Base-by-base conservation (phyloP, 2,888 invertebrate species). In the Brenthis daphne region DNA sequence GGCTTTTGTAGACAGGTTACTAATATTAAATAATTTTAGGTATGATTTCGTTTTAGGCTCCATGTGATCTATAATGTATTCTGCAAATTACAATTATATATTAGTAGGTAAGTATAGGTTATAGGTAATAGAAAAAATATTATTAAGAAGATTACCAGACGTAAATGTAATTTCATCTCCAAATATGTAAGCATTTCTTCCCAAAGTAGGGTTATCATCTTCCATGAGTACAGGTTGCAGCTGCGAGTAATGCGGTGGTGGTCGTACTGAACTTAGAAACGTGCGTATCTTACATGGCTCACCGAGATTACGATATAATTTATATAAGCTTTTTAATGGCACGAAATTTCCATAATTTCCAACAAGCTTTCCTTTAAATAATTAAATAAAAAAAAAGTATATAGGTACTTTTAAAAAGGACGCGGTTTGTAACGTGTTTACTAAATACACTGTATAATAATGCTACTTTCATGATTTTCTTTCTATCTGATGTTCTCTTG, bases 281-380 rank as follows among this genome's bases (percentile, higher is more conserved):
- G 79, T 77, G 14, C 88, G 85, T 14, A 90, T 85, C 0, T 93
- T 88, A 70, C 90, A 91, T 0, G 93, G 93, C 72, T 93, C 92
- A 13, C 93, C 93, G 53, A 94, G 76, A 43, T 76, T 77, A 68
- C 80, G 80, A 79, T 93, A 94, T 53, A 94, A 78, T 55, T 82
- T 75, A 74, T 94, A 94, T 12, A 89, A 77, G 3, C 81, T 84
- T 75, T 85, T 85, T 60, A 94, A 77, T 1, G 94, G 93, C 24
- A 94, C 75, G 68, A 87, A 82, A 69, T 85, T 77, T 3, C 85
- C 90, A 73, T 81, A 88, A 12, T 82, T 84, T 63, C 84, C 82
- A 1, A 82, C 81, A 37, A 92, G 78, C 43, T 76, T 80, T 24
- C 91, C 92, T 92, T 57, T 16, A 70, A 67, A 24, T 53, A 48